phyloP scores from a whole-genome alignment of 2,113 vertebrate genomes.

The Morphnarchus princeps region DNA sequence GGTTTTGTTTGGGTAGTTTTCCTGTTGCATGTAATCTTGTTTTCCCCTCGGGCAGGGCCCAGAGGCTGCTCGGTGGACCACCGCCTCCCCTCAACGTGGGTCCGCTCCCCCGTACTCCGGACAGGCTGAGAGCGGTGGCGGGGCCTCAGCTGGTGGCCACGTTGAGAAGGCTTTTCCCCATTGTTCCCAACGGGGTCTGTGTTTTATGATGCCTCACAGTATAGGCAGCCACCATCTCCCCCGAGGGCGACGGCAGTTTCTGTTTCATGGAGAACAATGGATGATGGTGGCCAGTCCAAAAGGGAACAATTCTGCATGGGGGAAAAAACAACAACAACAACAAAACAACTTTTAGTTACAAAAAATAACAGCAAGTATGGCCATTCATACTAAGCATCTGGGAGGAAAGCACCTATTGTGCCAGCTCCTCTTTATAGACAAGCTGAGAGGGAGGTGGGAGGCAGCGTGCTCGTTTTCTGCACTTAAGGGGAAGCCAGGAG shows the following conservation, averaged over 20 bases:
- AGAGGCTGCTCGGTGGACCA: not conserved
- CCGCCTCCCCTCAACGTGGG: not conserved
- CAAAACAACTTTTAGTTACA: not conserved
- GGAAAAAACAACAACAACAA: not conserved
- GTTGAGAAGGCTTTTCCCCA: not conserved
- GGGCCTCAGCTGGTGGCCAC: slow-evolving; percentile 2
- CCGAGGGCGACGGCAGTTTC: not conserved
- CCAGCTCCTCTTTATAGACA: not conserved
- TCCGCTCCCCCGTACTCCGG: not conserved
- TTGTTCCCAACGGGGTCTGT: slow-evolving; percentile 40
- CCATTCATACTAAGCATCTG: not conserved
- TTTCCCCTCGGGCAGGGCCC: not conserved
- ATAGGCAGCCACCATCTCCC: slow-evolving; percentile 36
- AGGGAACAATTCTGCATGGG: slow-evolving; percentile 4
- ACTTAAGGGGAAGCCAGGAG: not conserved
- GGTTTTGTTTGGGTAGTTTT: not conserved
- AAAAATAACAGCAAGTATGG: not conserved
- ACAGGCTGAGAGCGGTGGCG: not conserved
- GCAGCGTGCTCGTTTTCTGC: not conserved
- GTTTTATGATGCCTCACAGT: slow-evolving; percentile 41
- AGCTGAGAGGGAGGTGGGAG: not conserved
- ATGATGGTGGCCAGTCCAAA: slow-evolving; percentile 50
- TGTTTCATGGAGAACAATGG: slow-evolving; percentile 58
- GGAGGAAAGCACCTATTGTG: slow-evolving; percentile 18
- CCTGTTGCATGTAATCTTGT: not conserved